These are phyloP conservation scores for Trichopoda pennipes DNA, from an alignment of 2,888 invertebrate genomes.

Conservation along the genomic window DNA sequence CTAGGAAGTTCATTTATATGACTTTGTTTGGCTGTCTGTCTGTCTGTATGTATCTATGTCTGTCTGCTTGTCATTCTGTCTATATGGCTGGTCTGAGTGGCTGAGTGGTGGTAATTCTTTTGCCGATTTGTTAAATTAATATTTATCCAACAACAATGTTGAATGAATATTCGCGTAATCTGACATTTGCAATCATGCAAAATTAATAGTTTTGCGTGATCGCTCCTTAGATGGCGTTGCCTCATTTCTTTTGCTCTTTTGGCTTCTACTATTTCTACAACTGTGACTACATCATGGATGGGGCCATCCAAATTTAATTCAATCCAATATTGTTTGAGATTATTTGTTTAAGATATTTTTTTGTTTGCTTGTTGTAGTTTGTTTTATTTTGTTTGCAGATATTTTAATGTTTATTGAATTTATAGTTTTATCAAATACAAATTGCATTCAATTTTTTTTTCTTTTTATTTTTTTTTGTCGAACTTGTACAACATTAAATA, in stretches of 20 bases:
- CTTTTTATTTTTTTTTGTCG: no score
- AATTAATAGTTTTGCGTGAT: constrained; percentile 70
- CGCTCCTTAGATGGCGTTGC: constrained; percentile 64
- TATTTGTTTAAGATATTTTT: constrained; percentile 40
- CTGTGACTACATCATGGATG: constrained; percentile 28
- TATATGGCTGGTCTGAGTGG: constrained; percentile 10
- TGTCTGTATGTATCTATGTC: constrained; percentile 1
- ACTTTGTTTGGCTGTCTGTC: constrained; percentile 1
- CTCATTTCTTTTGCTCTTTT: constrained; percentile 47
- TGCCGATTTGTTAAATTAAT: constrained; percentile 71
- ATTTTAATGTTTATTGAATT: constrained; percentile 62
- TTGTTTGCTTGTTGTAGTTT: no score
- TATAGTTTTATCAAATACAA: constrained; percentile 64
- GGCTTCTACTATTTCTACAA: constrained; percentile 16
- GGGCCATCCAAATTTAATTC: constrained; percentile 42
- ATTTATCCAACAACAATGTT: constrained; percentile 66
- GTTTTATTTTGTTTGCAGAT: constrained; percentile 31
- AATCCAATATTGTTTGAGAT: constrained; percentile 51
- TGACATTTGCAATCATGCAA: constrained; percentile 68
- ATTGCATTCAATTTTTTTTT: constrained; percentile 62
- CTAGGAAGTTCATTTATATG: constrained; percentile 59
- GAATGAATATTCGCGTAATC: constrained; percentile 68
- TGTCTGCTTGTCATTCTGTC: not conserved
- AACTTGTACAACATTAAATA: constrained; percentile 21
- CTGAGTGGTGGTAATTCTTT: constrained; percentile 63